These are phyloP conservation scores for Buathra laborator DNA, from an alignment of 2,888 invertebrate genomes.

Conservation along the genomic window DNA sequence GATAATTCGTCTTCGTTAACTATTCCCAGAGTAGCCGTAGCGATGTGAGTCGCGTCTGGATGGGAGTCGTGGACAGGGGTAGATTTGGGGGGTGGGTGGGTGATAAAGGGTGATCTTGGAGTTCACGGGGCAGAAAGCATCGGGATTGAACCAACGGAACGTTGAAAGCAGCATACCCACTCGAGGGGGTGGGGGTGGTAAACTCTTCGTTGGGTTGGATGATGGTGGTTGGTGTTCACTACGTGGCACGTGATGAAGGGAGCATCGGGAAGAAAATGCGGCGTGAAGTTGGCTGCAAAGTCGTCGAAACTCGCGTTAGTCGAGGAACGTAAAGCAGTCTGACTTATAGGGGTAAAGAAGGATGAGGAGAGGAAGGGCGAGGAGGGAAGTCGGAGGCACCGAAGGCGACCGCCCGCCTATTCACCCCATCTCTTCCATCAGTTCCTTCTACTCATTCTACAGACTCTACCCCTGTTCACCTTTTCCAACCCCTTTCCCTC, in stretches of 20 bases:
- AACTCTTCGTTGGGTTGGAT: conserved; percentile 35
- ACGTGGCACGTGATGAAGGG: conserved; percentile 65
- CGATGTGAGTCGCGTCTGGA: conserved; percentile 7
- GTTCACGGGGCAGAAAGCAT: conserved; percentile 22
- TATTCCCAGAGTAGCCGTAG: conserved; percentile 28
- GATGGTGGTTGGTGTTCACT: conserved; percentile 11
- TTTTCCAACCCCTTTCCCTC: neutral
- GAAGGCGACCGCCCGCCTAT: conserved; percentile 45
- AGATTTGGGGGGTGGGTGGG: neutral
- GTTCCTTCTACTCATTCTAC: conserved; percentile 51
- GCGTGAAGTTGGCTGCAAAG: conserved; percentile 68
- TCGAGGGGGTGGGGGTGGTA: conserved; percentile 49
- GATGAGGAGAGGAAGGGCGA: conserved; percentile 31
- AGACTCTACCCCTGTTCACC: conserved; percentile 15
- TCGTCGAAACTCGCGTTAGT: conserved; percentile 71
- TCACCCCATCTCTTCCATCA: conserved; percentile 52
- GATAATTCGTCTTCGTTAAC: conserved; percentile 51
- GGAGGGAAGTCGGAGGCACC: conserved; percentile 20
- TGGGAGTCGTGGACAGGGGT: conserved; percentile 42
- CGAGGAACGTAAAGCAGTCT: conserved; percentile 67
- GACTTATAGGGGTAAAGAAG: conserved; percentile 53
- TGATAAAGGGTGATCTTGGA: conserved; percentile 49
- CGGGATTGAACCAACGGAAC: conserved; percentile 52
- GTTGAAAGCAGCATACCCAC: conserved; percentile 34
- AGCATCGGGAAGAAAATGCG: conserved; percentile 65